These are phyloP conservation scores for Temnothorax unifasciatus DNA, from an alignment of 2,888 invertebrate species.

Conservation along the genomic window DNA sequence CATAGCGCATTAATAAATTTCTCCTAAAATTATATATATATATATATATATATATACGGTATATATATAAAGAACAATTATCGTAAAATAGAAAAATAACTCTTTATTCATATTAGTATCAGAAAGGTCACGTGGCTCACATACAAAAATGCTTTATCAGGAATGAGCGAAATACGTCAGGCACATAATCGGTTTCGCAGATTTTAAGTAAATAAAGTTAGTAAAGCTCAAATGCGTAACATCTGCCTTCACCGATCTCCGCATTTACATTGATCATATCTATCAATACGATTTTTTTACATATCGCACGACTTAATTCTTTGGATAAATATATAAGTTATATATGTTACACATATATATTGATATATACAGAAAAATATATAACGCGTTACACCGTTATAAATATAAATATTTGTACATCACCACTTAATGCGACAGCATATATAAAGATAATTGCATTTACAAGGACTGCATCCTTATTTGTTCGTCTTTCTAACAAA, in stretches of 20 bases:
- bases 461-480: background rate
- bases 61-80: background rate
- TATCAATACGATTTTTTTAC: conserved; percentile 13
- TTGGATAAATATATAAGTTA: conserved; percentile 20
- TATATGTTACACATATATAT: background rate
- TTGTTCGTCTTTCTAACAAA: background rate
- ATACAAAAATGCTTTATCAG: conserved; percentile 64
- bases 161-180: conserved; percentile 65
- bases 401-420: conserved; percentile 52
- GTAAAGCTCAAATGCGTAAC: conserved; percentile 31
- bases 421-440: background rate
- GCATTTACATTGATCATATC: background rate
- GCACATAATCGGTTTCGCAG: conserved; percentile 27
- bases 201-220: conserved; percentile 35
- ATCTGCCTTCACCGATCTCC: conserved; percentile 3
- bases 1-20: background rate
- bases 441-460: background rate
- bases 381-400: conserved; percentile 14
- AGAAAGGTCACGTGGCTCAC: conserved; percentile 35
- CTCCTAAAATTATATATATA: background rate
- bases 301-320: background rate
- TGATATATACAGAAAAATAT: conserved; percentile 29
- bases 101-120: conserved; percentile 64
- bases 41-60: background rate
- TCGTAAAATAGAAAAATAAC: conserved; percentile 70